Percentiles rank a stretch among this genome's conserved stretches.
Evolutionary conservation across 2,797 vertebrate genomes (phyloP).

Genomic region (Thripadectes ignobilis): DNA sequence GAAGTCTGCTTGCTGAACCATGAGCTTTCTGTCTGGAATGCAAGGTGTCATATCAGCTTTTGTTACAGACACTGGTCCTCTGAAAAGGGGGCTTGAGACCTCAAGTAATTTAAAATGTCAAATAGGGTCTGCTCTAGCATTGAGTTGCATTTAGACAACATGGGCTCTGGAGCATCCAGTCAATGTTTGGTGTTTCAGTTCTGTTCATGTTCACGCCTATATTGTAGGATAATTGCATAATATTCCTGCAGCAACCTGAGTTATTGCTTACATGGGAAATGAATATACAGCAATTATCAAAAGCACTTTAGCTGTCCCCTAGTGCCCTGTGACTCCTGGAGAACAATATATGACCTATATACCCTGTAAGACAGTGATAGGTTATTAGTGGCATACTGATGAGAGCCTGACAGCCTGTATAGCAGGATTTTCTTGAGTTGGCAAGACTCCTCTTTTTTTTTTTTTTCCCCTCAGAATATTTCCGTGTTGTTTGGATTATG

Average conservation of each 20-base stretch:
- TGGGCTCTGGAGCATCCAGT: neutral
- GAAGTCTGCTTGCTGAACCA: neutral
- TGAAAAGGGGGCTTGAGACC: neutral
- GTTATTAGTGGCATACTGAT: neutral
- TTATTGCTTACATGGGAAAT: neutral
- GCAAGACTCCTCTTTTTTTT: neutral
- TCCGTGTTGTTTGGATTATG: neutral
- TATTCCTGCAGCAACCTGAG: neutral
- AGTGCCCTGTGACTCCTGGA: neutral
- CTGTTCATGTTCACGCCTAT: neutral
- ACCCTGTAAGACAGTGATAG: neutral
- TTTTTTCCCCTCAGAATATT: neutral
- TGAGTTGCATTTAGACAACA: neutral
- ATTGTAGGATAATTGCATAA: neutral
- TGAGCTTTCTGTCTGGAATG: neutral
- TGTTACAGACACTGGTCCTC: accelerated
- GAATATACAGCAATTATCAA: neutral
- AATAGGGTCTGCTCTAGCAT: neutral
- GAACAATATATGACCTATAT: neutral
- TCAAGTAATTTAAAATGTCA: neutral
- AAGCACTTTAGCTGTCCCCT: neutral
- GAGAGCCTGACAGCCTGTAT: neutral
- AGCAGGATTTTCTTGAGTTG: neutral
- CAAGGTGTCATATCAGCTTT: neutral
- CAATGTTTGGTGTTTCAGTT: neutral